phyloP scores from a whole-genome alignment of 2,797 vertebrate genomes.

The Valencia hispanica region DNA sequence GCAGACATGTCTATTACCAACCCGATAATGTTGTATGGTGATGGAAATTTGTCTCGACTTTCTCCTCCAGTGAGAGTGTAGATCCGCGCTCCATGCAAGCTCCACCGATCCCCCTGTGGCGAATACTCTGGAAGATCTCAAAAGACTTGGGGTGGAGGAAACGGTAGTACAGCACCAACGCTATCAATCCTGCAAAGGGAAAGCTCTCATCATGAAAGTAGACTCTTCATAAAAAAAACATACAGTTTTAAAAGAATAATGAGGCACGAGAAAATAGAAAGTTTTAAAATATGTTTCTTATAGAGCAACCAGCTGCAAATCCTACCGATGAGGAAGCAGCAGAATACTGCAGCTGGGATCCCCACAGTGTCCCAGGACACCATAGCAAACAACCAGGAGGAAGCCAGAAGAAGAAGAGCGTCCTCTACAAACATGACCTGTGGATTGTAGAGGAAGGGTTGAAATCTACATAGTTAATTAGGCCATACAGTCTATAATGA shows the following conservation, averaged over 20 bases:
- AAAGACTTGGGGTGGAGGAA: slow-evolving; percentile 88
- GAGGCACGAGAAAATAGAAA: neutral
- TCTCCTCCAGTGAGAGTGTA: slow-evolving; percentile 66
- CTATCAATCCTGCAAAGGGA: slow-evolving; percentile 77
- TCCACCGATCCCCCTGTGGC: slow-evolving; percentile 70
- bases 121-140: slow-evolving; percentile 83
- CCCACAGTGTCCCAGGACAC: slow-evolving; percentile 80
- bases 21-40: slow-evolving; percentile 65
- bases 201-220: neutral
- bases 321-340: slow-evolving; percentile 86
- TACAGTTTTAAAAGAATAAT: neutral
- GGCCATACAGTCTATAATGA: neutral
- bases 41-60: slow-evolving; percentile 58
- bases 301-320: neutral
- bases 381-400: slow-evolving; percentile 82
- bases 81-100: slow-evolving; percentile 60
- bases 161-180: slow-evolving; percentile 84
- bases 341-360: slow-evolving; percentile 76
- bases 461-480: neutral
- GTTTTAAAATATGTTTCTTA: slow-evolving; percentile 2
- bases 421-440: slow-evolving; percentile 89
- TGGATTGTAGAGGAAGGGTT: neutral
- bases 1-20: slow-evolving; percentile 22
- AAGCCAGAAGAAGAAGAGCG: slow-evolving; percentile 82
- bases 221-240: neutral